These are phyloP conservation scores for Sympetrum striolatum DNA, from an alignment of 2,888 invertebrate genomes.

Conservation along the genomic window DNA sequence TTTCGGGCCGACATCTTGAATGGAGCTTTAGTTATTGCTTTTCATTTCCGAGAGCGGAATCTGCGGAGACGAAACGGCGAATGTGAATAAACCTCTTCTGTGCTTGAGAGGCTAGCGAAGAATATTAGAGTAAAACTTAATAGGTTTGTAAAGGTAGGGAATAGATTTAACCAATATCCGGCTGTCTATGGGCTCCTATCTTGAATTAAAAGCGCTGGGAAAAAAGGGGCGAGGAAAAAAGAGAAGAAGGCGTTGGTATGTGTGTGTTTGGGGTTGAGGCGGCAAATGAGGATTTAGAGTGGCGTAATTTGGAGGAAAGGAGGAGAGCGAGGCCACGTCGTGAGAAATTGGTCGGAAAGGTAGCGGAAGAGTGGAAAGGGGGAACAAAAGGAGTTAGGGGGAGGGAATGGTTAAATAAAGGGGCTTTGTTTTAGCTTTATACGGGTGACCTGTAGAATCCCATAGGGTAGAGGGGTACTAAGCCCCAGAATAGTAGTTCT, in stretches of 20 bases:
- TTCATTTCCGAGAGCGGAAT: too few relatives aligned
- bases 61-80: too few relatives aligned
- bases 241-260: neutral
- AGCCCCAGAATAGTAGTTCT: too few relatives aligned
- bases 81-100: too few relatives aligned
- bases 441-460: too few relatives aligned
- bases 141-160: neutral
- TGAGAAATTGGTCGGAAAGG: constrained; percentile 19
- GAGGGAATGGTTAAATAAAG: neutral
- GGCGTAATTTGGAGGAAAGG: constrained; percentile 17
- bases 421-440: neutral
- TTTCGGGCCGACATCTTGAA: too few relatives aligned
- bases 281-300: constrained; percentile 32
- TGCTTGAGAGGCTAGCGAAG: too few relatives aligned
- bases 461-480: too few relatives aligned
- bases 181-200: neutral
- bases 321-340: neutral
- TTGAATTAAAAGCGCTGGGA: neutral
- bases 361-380: neutral
- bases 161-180: neutral
- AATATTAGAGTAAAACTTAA: too few relatives aligned
- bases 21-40: too few relatives aligned
- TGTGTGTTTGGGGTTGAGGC: neutral
- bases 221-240: neutral
- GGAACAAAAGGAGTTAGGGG: too few relatives aligned